Evolutionary conservation across 2,888 invertebrate species (phyloP).

Genomic region (Acholoe squamosa): DNA sequence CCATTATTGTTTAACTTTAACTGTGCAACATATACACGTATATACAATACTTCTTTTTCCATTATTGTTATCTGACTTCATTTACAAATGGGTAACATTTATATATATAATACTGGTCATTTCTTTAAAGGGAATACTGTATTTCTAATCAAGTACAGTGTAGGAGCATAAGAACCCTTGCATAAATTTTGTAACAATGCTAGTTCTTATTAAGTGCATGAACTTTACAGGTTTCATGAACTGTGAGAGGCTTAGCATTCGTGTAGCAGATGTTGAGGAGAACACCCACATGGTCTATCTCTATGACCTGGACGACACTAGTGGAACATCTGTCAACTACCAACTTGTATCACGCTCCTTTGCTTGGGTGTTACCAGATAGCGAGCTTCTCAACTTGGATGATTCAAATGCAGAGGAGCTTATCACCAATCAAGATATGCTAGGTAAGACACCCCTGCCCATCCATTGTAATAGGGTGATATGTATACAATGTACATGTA

Average conservation of each 20-base stretch:
- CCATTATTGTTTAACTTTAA: too few relatives aligned
- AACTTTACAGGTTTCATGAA: background rate
- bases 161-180: too few relatives aligned
- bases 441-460: too few relatives aligned
- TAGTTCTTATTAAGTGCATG: too few relatives aligned
- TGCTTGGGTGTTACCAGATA: constrained; percentile 30
- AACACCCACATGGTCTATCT: constrained; percentile 31
- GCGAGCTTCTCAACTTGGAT: background rate
- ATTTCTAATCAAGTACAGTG: too few relatives aligned
- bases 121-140: too few relatives aligned
- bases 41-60: too few relatives aligned
- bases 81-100: background rate
- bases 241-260: background rate
- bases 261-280: background rate
- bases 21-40: too few relatives aligned
- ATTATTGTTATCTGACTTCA: too few relatives aligned
- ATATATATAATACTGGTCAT: background rate
- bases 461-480: too few relatives aligned
- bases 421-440: background rate
- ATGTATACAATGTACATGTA: too few relatives aligned
- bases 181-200: too few relatives aligned
- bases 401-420: background rate
- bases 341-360: background rate
- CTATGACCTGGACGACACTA: background rate
- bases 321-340: background rate